These are phyloP conservation scores for Peromyscus melanophrys DNA, from an alignment of 2,797 vertebrate species.

Conservation along the genomic window DNA sequence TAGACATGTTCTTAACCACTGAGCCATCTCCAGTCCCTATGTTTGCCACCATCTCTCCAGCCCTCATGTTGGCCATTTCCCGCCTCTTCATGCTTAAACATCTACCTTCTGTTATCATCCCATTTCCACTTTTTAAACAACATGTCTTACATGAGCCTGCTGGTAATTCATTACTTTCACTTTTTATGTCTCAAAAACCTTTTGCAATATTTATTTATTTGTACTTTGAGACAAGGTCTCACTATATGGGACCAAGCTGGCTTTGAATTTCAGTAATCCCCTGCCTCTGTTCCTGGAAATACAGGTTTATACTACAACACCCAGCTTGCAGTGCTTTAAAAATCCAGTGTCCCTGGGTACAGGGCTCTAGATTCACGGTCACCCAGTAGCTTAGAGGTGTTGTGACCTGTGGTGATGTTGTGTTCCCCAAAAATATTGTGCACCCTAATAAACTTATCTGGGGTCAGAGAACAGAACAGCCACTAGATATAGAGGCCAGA, in stretches of 20 bases:
- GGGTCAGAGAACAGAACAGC: too few relatives aligned
- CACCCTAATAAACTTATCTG: too few relatives aligned
- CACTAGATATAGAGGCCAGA: too few relatives aligned
- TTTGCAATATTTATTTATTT: neutral
- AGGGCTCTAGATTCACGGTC: neutral
- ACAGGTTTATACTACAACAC: neutral
- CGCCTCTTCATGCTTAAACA: neutral
- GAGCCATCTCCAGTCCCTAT: neutral
- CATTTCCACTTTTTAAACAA: too few relatives aligned
- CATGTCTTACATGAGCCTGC: neutral
- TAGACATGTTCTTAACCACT: neutral
- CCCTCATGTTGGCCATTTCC: neutral
- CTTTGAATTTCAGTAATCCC: neutral
- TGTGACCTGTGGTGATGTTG: neutral
- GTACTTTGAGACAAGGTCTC: neutral
- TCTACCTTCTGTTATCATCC: neutral
- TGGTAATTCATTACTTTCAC: neutral
- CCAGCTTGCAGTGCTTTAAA: neutral
- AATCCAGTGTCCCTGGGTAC: neutral
- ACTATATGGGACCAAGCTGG: neutral
- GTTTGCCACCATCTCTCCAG: neutral
- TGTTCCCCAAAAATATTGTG: too few relatives aligned
- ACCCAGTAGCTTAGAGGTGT: neutral
- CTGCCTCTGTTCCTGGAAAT: neutral
- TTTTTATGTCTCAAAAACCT: slow-evolving; percentile 22